Base-by-base conservation (phyloP, 2,888 invertebrate species). In the Erebia ligea region DNA sequence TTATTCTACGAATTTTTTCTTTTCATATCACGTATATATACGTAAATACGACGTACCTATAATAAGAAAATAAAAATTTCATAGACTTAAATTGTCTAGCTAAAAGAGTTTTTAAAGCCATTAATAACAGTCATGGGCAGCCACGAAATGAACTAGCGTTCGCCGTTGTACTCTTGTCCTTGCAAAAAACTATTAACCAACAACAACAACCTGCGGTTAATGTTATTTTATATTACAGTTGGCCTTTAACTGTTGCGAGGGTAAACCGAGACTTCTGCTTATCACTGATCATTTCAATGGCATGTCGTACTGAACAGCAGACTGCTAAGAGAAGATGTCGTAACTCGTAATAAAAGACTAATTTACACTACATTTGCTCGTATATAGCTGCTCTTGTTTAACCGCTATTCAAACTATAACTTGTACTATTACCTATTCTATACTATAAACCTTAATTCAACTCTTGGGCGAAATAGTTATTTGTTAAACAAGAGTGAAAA, bases 241-340 rank as follows among this genome's bases (percentile, higher is more conserved):
- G 72, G 74, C 77, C 72, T 75, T 74, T 76, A 71, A 64, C 69
- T 63, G 67, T 75, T 67, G 71, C 66, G 71, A 78, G 74, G 78
- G 70, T 75, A 72, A 76, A 66, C 71, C 71, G 72, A 65, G 52
- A 54, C 61, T 56, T 68, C 64, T 25, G 64, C 52, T 62, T 62
- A 62, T 48, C 62, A 62, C 42, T 48, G 62, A 62, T 62, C 21
- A 61, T 45, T 17, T 61, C 45, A 61, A 61, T 61, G 59, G 40
- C 42, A 59, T 42, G 17, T 59, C n/a, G n/a, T 25, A 25, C 25
- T 25, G 25, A 25, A 25, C 25, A 34, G 34, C 34, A 5, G 0
- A 34, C n/a, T n/a, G n/a, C n/a, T n/a, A n/a, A n/a, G n/a, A n/a
- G n/a, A 25, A 25, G 25, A 25, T 25, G 34, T 34, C 34, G 34